Base-by-base conservation (phyloP, 2,797 vertebrate species). In the Esox lucius region DNA sequence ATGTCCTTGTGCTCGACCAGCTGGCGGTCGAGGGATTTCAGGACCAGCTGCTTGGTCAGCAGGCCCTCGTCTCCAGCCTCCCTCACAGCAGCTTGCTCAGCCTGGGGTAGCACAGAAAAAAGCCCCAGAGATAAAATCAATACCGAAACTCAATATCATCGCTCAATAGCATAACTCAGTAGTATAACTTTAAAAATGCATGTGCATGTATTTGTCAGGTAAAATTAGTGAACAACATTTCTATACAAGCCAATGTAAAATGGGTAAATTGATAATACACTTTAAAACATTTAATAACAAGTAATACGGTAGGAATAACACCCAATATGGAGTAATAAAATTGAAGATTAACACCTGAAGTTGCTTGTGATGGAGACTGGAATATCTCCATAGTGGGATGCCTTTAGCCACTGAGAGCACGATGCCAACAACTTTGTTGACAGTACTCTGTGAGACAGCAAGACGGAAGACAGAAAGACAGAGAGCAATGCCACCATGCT, bases 1-100 rank as follows among this genome's bases (percentile, higher is more conserved):
- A 95, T 49, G 81, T 96, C 95, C 84, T 94, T 96, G 83, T 96
- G 95, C 72, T 96, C 95, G 0, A 87, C 84, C 80, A 96, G 88
- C 81, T 94, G 94, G 75, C 89, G 88, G 80, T 95, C 93, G 83
- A 96, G 87, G 51, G 91, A 82, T 48, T 91, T 94, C 83, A 93
- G 87, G 28, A 89, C 71, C 6, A 87, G 74, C 53, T 87, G 89
- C 83, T 92, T 94, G 70, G 83, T 73, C 35, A 93, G 83, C 48
- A 81, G 91, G 65, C 75, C 75, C 16, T 95, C 95, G 16, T 95
- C 94, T 70, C 88, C 92, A 0, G 87, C 74, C 0, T 95, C 93
- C 22, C 86, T 85, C 33, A 87, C 77, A 24, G 86, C 90, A 76
- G 84, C 87, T 86, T 95, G 94, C 81, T 96, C 95, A 73, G 86